phyloP scores from a whole-genome alignment of 2,113 vertebrate genomes.

The Nycticryphes semicollaris region DNA sequence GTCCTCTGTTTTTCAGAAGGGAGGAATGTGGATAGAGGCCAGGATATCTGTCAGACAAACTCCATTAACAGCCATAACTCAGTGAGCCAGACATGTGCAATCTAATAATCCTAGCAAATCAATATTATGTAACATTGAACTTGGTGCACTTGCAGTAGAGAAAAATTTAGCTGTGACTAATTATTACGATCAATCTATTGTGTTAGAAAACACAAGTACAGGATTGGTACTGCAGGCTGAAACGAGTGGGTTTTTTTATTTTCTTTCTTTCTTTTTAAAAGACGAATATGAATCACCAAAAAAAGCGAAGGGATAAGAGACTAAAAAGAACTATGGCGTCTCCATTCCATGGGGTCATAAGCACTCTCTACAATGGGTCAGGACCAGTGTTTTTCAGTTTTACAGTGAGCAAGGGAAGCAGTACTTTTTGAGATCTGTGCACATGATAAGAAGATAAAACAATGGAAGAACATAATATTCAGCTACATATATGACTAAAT shows the following conservation, averaged over 20 bases:
- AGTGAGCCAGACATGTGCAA: neutral
- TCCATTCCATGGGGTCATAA: neutral
- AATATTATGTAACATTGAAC: neutral
- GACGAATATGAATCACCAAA: neutral
- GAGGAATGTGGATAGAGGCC: constrained; percentile 40
- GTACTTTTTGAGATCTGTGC: neutral
- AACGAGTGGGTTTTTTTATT: neutral
- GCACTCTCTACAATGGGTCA: neutral
- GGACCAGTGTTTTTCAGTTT: neutral
- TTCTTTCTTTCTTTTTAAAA: neutral
- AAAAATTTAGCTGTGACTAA: neutral
- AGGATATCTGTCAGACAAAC: constrained; percentile 54
- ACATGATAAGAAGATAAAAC: neutral
- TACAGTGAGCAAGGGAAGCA: neutral
- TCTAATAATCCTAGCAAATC: constrained; percentile 39
- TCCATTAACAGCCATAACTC: constrained; percentile 11
- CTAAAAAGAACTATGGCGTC: neutral
- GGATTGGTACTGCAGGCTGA: neutral
- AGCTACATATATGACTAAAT: neutral
- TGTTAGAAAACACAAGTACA: neutral
- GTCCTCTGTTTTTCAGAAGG: constrained; percentile 46
- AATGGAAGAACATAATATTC: neutral
- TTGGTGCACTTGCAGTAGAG: neutral
- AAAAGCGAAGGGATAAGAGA: neutral
- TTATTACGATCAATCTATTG: neutral